Evolutionary conservation across 1,140 invertebrate genomes (phyloP).

Genomic region (Aphelinus atriplicis): DNA sequence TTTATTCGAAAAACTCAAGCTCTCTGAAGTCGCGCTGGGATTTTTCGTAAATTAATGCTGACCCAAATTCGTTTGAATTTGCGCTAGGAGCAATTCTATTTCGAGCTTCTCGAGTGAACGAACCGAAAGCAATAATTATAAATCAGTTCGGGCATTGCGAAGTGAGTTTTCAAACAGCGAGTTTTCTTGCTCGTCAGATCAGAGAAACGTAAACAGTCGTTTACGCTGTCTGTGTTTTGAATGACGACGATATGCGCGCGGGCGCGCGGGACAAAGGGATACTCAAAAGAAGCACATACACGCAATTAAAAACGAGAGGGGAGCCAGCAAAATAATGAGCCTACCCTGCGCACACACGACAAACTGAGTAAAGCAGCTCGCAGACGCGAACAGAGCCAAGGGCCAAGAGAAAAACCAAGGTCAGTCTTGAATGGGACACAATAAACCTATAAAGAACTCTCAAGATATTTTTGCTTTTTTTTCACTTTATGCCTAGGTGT

Average conservation of each 20-base stretch:
- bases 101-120: too few relatives aligned
- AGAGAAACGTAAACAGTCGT: conserved; percentile 11
- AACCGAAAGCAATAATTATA: too few relatives aligned
- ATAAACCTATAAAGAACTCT: too few relatives aligned
- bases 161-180: too few relatives aligned
- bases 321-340: background rate
- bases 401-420: conserved; percentile 35
- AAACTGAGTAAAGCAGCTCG: conserved; percentile 2
- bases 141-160: too few relatives aligned
- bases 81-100: too few relatives aligned
- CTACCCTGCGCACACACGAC: background rate
- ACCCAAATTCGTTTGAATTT: too few relatives aligned
- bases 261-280: background rate
- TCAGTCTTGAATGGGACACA: conserved; percentile 29
- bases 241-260: background rate
- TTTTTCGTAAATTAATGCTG: too few relatives aligned
- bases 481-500: too few relatives aligned
- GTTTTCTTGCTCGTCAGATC: background rate
- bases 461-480: too few relatives aligned
- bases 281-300: conserved; percentile 9
- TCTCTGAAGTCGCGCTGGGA: too few relatives aligned
- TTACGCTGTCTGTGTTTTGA: background rate
- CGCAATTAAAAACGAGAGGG: conserved; percentile 24
- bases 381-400: conserved; percentile 26
- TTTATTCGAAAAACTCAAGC: too few relatives aligned